Conservation (phyloP, 2,113 vertebrate genomes). For the Peromyscus maniculatus region DNA sequence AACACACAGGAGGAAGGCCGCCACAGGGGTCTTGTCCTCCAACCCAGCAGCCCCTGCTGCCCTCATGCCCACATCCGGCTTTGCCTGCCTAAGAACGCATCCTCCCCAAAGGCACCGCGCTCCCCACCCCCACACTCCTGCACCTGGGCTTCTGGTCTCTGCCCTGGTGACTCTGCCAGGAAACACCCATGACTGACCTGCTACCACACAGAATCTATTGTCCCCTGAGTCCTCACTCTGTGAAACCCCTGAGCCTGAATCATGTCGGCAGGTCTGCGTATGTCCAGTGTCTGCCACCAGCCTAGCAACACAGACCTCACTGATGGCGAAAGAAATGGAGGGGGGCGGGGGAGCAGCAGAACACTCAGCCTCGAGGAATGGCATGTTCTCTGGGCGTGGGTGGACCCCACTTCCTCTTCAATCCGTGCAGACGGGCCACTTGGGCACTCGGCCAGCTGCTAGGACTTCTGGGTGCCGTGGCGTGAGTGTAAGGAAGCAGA, state of each 20-base stretch:
- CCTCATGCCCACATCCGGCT: accelerated
- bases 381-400: neutral
- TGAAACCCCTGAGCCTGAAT: neutral
- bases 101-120: accelerated
- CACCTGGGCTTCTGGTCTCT: neutral
- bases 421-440: too few relatives aligned
- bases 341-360: too few relatives aligned
- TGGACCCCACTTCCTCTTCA: neutral
- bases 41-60: neutral
- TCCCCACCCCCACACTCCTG: neutral
- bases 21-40: neutral
- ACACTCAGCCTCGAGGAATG: accelerated
- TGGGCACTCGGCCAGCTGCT: neutral
- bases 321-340: neutral
- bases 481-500: neutral
- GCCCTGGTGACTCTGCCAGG: neutral
- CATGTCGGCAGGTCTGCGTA: neutral
- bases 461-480: neutral
- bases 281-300: too few relatives aligned
- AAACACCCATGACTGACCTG: neutral
- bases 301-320: neutral
- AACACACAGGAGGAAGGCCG: neutral
- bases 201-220: neutral
- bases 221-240: neutral
- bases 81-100: neutral